Evolutionary conservation across 2,113 vertebrate genomes (phyloP).

Genomic region (Pollimyrus isidori): DNA sequence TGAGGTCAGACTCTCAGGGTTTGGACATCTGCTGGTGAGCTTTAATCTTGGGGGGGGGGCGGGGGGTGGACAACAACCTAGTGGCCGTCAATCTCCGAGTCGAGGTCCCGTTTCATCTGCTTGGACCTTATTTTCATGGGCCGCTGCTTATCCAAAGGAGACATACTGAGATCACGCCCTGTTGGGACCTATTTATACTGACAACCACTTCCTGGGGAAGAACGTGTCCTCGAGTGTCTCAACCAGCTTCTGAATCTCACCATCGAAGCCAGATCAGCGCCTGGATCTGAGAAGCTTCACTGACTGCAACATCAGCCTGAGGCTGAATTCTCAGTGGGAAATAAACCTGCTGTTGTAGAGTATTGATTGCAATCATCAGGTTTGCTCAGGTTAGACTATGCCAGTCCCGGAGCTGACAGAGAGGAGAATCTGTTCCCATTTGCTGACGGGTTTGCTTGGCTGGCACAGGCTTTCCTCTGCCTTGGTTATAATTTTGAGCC

Average conservation of each 20-base stretch:
- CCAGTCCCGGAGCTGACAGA: neutral
- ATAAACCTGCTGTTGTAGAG: neutral
- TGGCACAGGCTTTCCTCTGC: neutral
- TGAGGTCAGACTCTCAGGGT: neutral
- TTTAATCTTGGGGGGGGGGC: neutral
- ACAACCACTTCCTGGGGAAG: neutral
- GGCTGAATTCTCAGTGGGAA: neutral
- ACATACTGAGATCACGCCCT: neutral
- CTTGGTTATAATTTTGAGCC: neutral
- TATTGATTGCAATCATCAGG: neutral
- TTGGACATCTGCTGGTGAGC: slow-evolving; percentile 12
- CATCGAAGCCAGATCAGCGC: neutral
- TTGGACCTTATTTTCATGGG: neutral
- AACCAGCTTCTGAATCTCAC: neutral
- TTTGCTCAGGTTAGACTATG: neutral
- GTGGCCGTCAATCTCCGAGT: neutral
- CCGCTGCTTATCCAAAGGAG: neutral
- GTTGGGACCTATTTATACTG: neutral
- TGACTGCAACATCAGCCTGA: neutral
- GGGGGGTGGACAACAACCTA: neutral
- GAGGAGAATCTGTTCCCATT: neutral
- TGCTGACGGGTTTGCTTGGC: neutral
- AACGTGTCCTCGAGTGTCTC: neutral
- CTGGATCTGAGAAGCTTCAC: neutral
- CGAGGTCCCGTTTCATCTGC: neutral